Percentiles rank a stretch among this genome's conserved stretches.
phyloP scores from a whole-genome alignment of 2,797 vertebrate species.

The Novumbra hubbsi region DNA sequence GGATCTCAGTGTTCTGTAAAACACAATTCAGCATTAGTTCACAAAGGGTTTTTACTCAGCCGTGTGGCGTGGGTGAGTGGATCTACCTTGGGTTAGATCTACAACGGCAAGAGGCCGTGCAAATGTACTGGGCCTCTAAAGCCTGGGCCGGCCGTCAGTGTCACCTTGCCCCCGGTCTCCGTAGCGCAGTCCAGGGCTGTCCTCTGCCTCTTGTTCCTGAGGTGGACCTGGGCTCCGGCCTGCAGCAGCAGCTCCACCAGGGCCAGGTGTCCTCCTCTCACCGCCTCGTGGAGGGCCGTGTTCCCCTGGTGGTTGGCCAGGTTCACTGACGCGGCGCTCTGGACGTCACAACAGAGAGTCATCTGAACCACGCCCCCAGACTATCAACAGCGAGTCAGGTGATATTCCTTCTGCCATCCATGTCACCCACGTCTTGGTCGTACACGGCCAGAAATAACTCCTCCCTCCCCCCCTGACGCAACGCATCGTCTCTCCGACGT shows the following conservation, averaged over 20 bases:
- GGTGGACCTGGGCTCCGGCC: conserved; percentile 71
- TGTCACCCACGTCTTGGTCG: too few relatives aligned
- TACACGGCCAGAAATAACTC: too few relatives aligned
- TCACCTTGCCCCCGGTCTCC: conserved; percentile 75
- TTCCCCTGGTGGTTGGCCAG: conserved; percentile 82
- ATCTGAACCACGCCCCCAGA: background rate
- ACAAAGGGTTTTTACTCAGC: background rate
- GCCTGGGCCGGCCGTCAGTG: background rate
- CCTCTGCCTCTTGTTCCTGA: conserved; percentile 81
- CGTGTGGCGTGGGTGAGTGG: background rate
- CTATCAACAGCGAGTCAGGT: too few relatives aligned
- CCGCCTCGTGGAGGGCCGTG: conserved; percentile 89
- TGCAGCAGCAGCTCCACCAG: conserved; percentile 86
- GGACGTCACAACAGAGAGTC: conserved; percentile 8
- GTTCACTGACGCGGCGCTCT: conserved; percentile 84
- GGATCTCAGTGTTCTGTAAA: conserved; percentile 72
- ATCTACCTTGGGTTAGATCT: background rate
- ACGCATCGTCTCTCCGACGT: too few relatives aligned
- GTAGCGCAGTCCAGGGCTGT: conserved; percentile 83
- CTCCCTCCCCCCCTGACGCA: too few relatives aligned
- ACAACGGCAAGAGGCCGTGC: background rate
- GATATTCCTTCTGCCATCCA: too few relatives aligned
- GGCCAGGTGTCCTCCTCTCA: conserved; percentile 66
- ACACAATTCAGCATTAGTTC: background rate
- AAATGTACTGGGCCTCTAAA: background rate